Base-by-base conservation (phyloP, 2,888 invertebrate genomes). In the Lymantria monacha region DNA sequence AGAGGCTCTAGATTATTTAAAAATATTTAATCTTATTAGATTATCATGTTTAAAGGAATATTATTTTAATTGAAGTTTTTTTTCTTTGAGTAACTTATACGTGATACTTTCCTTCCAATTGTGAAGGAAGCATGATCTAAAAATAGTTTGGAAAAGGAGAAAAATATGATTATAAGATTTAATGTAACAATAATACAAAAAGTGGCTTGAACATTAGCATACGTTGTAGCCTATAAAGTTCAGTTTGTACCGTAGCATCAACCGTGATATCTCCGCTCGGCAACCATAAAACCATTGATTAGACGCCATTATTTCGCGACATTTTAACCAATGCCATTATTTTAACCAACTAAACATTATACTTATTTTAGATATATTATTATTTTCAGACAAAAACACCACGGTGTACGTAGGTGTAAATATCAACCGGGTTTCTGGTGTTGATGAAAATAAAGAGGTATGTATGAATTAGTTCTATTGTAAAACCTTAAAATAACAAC, bases 361-460 rank as follows among this genome's bases (percentile, higher is more conserved):
- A 50, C 11, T n/a, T 36, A 11, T 10, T 1, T 30, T 59, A 48
- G 49, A 5, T 14, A n/a, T 42, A 30, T 42, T 42, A 22, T 42
- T 58, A 37, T 76, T 91, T 87, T 56, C 91, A 92, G 93, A 83
- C 67, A 92, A 92, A 79, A 92, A 92, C 69, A 93, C 93, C 42
- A 92, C 93, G 42, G 93, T 93, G 46, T 92, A 91, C 64, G 91
- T 93, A 64, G 93, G 93, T 51, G 85, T 94, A 54, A 93, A 93
- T 78, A 92, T 94, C 67, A 93, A 93, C 72, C 75, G 93, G 59
- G 93, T 94, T 49, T 93, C 93, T 46, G 93, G 92, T 57, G 93
- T 94, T 42, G 93, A 94, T 75, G 93, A 94, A 69, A 93, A 93
- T 67, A 93, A 92, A 83, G 93, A 93, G 92, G 93, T 93, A 84